A percentile compares a stretch with the other conserved stretches of the same genome.
Conservation (phyloP, 1,140 invertebrate species). For the Neoseiulus cucumeris region DNA sequence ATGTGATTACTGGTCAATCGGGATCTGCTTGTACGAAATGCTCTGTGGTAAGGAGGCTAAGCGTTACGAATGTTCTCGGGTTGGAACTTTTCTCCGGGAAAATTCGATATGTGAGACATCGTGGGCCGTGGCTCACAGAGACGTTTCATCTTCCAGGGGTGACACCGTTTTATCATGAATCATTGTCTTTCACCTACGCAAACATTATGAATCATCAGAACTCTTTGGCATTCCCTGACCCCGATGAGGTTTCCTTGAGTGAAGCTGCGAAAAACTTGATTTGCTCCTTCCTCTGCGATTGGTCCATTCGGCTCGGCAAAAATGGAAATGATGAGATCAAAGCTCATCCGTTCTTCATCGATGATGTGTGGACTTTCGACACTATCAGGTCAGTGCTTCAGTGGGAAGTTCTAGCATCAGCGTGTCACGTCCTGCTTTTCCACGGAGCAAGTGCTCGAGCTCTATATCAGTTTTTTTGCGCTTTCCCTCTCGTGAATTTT, state of each 20-base stretch:
- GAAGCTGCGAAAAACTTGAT: conserved; percentile 78
- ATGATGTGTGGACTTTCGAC: conserved; percentile 93
- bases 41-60: conserved; percentile 40
- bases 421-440: not conserved
- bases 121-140: not conserved
- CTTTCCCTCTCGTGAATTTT: not conserved
- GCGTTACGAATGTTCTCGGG: no score
- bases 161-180: conserved; percentile 96
- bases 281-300: conserved; percentile 74
- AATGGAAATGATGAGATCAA: conserved; percentile 92
- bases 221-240: conserved; percentile 79
- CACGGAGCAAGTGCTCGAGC: not conserved
- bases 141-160: conserved; percentile 41
- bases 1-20: conserved; percentile 99
- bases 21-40: conserved; percentile 98
- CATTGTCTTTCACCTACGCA: conserved; percentile 88
- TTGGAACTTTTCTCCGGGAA: no score
- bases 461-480: not conserved
- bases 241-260: conserved; percentile 57
- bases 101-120: no score
- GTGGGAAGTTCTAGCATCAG: not conserved
- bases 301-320: conserved; percentile 66
- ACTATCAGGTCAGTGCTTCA: conserved; percentile 62
- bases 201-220: conserved; percentile 99
- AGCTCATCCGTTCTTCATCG: conserved; percentile 78